These are phyloP conservation scores for Cyprinodon diabolis DNA, from an alignment of 2,797 vertebrate species.

Conservation along the genomic window DNA sequence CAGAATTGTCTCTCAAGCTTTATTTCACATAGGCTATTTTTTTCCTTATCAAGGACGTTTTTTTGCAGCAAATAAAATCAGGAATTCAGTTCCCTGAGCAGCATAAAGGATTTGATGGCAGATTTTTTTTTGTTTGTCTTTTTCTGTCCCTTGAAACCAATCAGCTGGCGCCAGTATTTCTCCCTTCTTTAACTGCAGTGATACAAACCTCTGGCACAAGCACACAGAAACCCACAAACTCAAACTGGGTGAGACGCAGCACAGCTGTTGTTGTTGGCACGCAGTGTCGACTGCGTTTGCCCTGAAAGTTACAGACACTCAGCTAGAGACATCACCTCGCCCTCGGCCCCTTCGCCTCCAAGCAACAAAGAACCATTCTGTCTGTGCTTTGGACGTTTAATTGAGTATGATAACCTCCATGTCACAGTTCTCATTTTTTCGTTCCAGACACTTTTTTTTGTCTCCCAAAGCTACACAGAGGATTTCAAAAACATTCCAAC, in stretches of 20 bases:
- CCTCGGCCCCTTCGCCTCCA: slow-evolving; percentile 43
- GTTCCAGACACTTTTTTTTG: slow-evolving; percentile 28
- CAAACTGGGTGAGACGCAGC: slow-evolving; percentile 34
- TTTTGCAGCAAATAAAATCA: slow-evolving; percentile 4
- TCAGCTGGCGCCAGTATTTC: slow-evolving; percentile 52
- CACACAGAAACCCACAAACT: slow-evolving; percentile 11
- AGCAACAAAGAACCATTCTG: slow-evolving; percentile 47
- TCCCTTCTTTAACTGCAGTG: slow-evolving; percentile 38
- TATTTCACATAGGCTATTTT: background rate
- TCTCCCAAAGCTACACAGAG: slow-evolving; percentile 1
- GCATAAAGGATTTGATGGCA: background rate
- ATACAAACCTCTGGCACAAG: slow-evolving; percentile 38
- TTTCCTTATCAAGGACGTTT: background rate
- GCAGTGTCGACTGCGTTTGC: slow-evolving; percentile 60
- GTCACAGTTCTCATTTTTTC: slow-evolving; percentile 53
- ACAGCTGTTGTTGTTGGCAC: slow-evolving; percentile 70
- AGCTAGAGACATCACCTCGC: slow-evolving; percentile 42
- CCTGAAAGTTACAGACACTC: slow-evolving; percentile 62
- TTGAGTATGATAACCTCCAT: slow-evolving; percentile 60
- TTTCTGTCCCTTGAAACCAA: slow-evolving; percentile 34
- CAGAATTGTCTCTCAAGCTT: background rate
- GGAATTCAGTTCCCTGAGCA: slow-evolving; percentile 3
- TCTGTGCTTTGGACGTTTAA: slow-evolving; percentile 42
- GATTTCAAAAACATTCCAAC: slow-evolving; percentile 46
- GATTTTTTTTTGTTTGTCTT: slow-evolving; percentile 17